Percentiles rank a stretch among this genome's conserved stretches.
These are phyloP conservation scores for Anagyrus pseudococci DNA, from an alignment of 2,888 invertebrate species.

Conservation along the genomic window DNA sequence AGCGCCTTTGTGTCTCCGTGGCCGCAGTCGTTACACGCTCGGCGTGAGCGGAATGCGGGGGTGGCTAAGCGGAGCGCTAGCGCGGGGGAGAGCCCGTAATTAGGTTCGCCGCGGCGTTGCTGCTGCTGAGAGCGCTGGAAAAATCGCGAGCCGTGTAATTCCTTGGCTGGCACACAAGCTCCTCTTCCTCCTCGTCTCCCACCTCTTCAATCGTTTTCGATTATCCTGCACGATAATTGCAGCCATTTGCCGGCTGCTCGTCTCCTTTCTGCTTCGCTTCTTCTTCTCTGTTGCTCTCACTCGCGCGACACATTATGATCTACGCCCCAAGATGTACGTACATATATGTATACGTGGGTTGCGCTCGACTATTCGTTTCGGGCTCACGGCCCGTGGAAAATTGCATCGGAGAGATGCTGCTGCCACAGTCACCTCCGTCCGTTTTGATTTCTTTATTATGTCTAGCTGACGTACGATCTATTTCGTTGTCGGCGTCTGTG, in stretches of 20 bases:
- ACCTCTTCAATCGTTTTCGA: too few relatives aligned
- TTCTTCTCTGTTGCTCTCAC: not conserved
- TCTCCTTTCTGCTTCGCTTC: not conserved
- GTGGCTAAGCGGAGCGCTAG: not conserved
- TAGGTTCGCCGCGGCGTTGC: slow-evolving; percentile 9
- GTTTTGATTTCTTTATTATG: too few relatives aligned
- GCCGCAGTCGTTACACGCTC: slow-evolving; percentile 11
- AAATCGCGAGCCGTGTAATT: slow-evolving; percentile 32
- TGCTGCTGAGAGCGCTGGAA: slow-evolving; percentile 6
- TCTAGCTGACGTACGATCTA: too few relatives aligned
- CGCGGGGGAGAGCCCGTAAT: slow-evolving; percentile 11
- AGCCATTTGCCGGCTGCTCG: not conserved
- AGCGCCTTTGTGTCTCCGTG: too few relatives aligned
- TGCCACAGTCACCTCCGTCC: slow-evolving; percentile 14
- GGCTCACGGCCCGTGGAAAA: slow-evolving; percentile 22
- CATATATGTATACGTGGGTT: not conserved
- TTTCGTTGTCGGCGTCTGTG: too few relatives aligned
- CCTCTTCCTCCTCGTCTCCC: too few relatives aligned
- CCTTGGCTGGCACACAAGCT: not conserved
- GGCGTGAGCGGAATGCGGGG: not conserved
- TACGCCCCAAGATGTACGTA: too few relatives aligned
- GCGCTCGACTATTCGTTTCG: slow-evolving; percentile 20
- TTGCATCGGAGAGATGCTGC: slow-evolving; percentile 7
- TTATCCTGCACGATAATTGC: slow-evolving; percentile 31
- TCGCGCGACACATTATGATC: too few relatives aligned